Evolutionary conservation across 2,888 invertebrate species (phyloP).

Genomic region (Glaucopsyche alexis): DNA sequence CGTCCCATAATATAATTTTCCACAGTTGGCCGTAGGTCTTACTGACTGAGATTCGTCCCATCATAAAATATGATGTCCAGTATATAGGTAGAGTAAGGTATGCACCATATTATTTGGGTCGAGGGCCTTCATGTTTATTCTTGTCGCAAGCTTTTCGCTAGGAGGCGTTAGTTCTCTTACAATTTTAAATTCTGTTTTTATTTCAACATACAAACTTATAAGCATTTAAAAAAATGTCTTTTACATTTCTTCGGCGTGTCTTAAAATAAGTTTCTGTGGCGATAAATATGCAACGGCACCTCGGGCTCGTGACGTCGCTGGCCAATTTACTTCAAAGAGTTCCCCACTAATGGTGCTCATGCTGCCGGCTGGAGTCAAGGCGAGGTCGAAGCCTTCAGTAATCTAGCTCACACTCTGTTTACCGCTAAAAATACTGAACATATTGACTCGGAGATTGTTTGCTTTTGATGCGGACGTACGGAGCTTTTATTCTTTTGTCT

Average conservation of each 20-base stretch:
- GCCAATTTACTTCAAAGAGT: conserved; percentile 22
- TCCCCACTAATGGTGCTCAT: conserved; percentile 9
- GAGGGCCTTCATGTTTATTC: conserved; percentile 11
- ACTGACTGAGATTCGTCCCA: neutral
- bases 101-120: conserved; percentile 18
- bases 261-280: conserved; percentile 16
- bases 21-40: neutral
- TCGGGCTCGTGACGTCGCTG: neutral
- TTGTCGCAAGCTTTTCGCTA: conserved; percentile 8
- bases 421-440: conserved; percentile 5
- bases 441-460: conserved; percentile 4
- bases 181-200: conserved; percentile 5
- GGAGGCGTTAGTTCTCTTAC: neutral
- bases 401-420: conserved; percentile 3
- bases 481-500: neutral
- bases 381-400: conserved; percentile 6
- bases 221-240: neutral
- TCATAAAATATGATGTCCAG: neutral
- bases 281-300: neutral
- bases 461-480: neutral
- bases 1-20: too few species aligned
- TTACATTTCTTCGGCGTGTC: neutral
- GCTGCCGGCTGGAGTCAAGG: conserved; percentile 8
- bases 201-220: neutral
- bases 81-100: neutral